phyloP scores from a whole-genome alignment of 2,113 vertebrate species.

The Coryphaenoides rupestris region DNA sequence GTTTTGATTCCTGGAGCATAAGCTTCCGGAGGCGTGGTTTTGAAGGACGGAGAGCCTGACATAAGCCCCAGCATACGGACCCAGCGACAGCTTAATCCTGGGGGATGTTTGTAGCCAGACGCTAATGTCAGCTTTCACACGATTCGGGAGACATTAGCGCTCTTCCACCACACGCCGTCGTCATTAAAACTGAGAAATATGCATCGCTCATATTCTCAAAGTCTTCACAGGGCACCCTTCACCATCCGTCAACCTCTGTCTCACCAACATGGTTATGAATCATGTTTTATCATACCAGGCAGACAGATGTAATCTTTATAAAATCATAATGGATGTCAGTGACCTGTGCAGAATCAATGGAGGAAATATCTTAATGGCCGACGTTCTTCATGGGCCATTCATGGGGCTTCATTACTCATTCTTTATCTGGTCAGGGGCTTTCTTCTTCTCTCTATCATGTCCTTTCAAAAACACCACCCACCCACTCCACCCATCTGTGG shows the following conservation, averaged over 20 bases:
- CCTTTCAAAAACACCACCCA: too few relatives aligned
- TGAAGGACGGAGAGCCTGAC: too few relatives aligned
- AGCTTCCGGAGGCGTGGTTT: too few relatives aligned
- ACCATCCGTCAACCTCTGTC: slow-evolving; percentile 20
- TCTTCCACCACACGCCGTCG: not conserved
- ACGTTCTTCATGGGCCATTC: slow-evolving; percentile 38
- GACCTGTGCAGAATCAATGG: slow-evolving; percentile 55
- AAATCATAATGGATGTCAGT: slow-evolving; percentile 48
- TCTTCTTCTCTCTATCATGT: slow-evolving; percentile 33
- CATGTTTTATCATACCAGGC: slow-evolving; percentile 35
- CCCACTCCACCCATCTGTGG: too few relatives aligned
- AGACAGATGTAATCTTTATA: slow-evolving; percentile 49
- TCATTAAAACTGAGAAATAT: not conserved
- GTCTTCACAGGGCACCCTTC: slow-evolving; percentile 12
- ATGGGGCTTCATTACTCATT: slow-evolving; percentile 57
- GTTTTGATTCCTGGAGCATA: too few relatives aligned
- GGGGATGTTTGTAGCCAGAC: slow-evolving; percentile 38
- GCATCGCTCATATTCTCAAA: not conserved
- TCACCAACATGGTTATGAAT: slow-evolving; percentile 38
- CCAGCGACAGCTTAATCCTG: slow-evolving; percentile 8
- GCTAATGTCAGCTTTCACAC: slow-evolving; percentile 46
- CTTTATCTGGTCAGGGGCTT: slow-evolving; percentile 45
- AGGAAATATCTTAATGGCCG: slow-evolving; percentile 48
- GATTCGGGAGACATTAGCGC: slow-evolving; percentile 17
- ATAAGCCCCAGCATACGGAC: too few relatives aligned